A percentile compares a stretch with the other conserved stretches of the same genome.
These are phyloP conservation scores for Empidonax traillii DNA, from an alignment of 2,113 vertebrate species.

Conservation along the genomic window DNA sequence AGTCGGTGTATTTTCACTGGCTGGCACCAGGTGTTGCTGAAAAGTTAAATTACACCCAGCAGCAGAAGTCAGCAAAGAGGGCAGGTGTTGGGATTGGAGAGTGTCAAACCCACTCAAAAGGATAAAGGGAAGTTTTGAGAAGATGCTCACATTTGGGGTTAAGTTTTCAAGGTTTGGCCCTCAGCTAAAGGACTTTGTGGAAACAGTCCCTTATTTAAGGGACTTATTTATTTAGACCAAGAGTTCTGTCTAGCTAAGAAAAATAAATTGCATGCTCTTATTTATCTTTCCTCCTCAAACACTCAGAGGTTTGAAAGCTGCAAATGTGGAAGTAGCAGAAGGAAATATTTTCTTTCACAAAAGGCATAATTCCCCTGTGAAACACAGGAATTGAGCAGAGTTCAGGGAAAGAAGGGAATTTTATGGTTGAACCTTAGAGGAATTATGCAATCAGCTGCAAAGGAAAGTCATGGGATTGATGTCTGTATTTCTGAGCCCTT, in stretches of 20 bases:
- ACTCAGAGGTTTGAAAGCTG: not conserved
- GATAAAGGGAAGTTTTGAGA: not conserved
- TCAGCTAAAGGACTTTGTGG: not conserved
- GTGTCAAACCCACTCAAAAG: not conserved
- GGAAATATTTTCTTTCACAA: constrained; percentile 1
- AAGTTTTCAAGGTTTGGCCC: not conserved
- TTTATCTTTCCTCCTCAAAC: not conserved
- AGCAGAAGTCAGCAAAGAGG: not conserved
- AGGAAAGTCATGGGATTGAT: not conserved
- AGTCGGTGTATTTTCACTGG: not conserved
- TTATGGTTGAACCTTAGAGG: not conserved
- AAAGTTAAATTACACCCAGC: not conserved
- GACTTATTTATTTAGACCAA: not conserved
- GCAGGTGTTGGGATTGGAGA: not conserved
- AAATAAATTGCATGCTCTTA: not conserved
- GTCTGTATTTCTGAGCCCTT: not conserved
- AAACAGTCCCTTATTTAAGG: not conserved
- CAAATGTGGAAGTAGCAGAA: not conserved
- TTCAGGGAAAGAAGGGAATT: not conserved
- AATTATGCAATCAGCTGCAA: not conserved
- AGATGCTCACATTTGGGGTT: not conserved
- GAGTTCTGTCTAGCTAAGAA: not conserved
- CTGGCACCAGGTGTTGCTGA: not conserved
- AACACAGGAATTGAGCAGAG: not conserved
- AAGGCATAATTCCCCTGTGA: not conserved